Evolutionary conservation across 37 sponge, comb jelly and placozoan species (phyloP), one percentile per base, ranked within the genome.

Genomic region (Halisarca cf. caerulea): DNA sequence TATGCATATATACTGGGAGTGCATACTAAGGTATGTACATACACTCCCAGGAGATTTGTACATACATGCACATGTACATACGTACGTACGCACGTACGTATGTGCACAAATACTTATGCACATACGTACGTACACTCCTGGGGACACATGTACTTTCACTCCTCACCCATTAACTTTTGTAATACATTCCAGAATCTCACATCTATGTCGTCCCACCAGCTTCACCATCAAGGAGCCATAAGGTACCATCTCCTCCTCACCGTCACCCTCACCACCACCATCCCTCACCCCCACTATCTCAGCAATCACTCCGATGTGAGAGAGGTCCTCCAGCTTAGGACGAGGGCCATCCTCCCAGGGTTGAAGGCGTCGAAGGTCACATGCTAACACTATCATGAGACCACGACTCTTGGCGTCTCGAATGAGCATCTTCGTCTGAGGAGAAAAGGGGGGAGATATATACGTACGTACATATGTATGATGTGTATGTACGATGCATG

Each of bases 211-310:
- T 3, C 92, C 92, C 0, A 80, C 79, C 3, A 92, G 64, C 80
- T 86, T 92, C 35, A 92, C 92, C 40, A 89, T 72, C 18, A 92
- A 83, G 20, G 72, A 78, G 18, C 86, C 82, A 59, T 88, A 68
- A 2, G 27, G 59, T 25, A 44, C 59, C 27, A 58, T 24, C 2
- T 20, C 27, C 11, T 62, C 75, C 59, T 82, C 80, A 0, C 68
- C 86, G 3, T 28, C 34, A 68, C 34, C 35, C 27, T 68, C 69
- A 8, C 69, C 33, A 2, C 43, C 45, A 42, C 83, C 82, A 70
- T 91, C 89, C 61, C 83, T 81, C 45, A 88, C 72, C 0, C 79
- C 90, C 74, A 91, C 82, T 15, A 94, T 58, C 47, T 94, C 94
- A 30, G 91, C 94, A 25, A 89, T 88, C 55, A 91, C 90, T 5